Evolutionary conservation across 2,888 invertebrate genomes (phyloP).

Genomic region (Rhagonycha fulva): DNA sequence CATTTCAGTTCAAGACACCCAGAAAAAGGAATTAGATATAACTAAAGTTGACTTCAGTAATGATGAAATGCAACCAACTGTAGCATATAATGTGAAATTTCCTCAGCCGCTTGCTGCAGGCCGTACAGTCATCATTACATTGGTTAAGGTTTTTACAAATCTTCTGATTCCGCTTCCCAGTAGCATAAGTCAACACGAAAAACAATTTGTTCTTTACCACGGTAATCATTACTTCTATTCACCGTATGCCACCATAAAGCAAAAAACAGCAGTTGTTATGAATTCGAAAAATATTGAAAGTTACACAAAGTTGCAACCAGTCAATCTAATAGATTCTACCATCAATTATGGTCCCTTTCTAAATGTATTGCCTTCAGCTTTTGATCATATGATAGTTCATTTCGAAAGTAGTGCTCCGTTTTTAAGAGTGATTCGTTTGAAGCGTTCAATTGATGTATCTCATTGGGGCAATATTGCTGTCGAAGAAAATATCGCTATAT

Average conservation of each 20-base stretch:
- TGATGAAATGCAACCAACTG: background rate
- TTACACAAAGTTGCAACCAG: conserved; percentile 82
- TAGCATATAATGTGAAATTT: conserved; percentile 51
- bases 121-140: conserved; percentile 61
- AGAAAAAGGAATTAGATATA: conserved; percentile 61
- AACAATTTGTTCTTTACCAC: conserved; percentile 86
- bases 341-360: conserved; percentile 89
- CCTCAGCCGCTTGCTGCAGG: conserved; percentile 64
- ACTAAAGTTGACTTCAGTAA: conserved; percentile 46
- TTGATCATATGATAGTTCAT: conserved; percentile 76
- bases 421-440: conserved; percentile 84
- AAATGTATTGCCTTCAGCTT: conserved; percentile 64
- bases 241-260: conserved; percentile 79
- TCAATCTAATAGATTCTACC: conserved; percentile 75
- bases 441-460: conserved; percentile 91
- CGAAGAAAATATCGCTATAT: conserved; percentile 90
- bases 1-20: conserved; percentile 70
- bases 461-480: conserved; percentile 99
- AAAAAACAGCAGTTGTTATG: conserved; percentile 79
- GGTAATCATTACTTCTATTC: conserved; percentile 85
- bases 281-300: conserved; percentile 81
- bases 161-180: conserved; percentile 83
- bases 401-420: conserved; percentile 97
- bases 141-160: conserved; percentile 79
- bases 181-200: conserved; percentile 89